Evolutionary conservation across 2,113 vertebrate genomes (phyloP), one percentile per base, ranked within the genome.

Genomic region (Corythornis cristatus): DNA sequence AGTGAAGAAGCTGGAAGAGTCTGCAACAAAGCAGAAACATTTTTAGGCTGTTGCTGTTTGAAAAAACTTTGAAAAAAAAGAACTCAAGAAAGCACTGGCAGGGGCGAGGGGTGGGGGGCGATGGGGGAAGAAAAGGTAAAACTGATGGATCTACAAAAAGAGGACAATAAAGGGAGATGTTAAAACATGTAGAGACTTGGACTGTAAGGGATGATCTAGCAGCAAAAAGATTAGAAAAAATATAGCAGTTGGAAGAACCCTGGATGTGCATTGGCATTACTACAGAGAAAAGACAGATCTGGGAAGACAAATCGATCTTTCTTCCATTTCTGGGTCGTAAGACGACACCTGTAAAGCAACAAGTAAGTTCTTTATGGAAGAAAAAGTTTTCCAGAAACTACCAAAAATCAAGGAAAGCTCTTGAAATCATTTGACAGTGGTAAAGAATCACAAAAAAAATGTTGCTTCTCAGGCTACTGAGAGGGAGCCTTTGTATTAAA

Each of bases 291-390:
- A 91, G 26, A 29, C 33, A 89, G 48, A 87, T 19, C 31, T 77
- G n/a, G 67, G 56, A 92, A 89, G 73, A 75, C 57, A 87, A 93
- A 93, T 82, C 1, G 2, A 84, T 77, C 15, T 91, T 86, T 85
- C 54, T 83, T 83, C 72, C 66, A 8, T 90, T 90, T 91, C 82
- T 82, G 43, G 62, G 71, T 96, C 74, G 83, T 56, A 46, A 93
- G 29, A 48, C 93, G 43, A 90, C 51, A 85, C 26, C 28, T 85
- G 29, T 42, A 94, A 96, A 90, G 62, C 51, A 88, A 51, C 15
- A 80, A 88, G 28, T 14, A 80, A 76, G 17, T 75, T 37, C 48
- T 88, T 74, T 81, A 72, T 12, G 9, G 25, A 90, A 56, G 28
- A 73, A 91, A 90, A 75, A 86, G 2, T 84, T 91, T 91, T 91